A percentile compares a stretch with the other conserved stretches of the same genome.
Evolutionary conservation across 2,888 invertebrate species (phyloP).

Genomic region (Leptinotarsa rubiginosa): DNA sequence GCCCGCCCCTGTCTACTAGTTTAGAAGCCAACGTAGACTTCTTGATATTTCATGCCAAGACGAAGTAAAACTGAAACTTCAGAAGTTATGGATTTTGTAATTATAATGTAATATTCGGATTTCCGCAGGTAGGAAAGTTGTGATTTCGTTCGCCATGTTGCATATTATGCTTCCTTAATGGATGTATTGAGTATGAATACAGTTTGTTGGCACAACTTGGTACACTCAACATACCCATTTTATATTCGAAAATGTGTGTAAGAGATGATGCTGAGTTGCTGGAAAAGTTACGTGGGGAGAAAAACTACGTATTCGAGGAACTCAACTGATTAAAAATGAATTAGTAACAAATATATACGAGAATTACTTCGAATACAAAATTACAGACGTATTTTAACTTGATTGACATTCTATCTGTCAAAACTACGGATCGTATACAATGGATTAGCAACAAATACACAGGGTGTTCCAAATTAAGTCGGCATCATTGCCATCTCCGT

Average conservation of each 20-base stretch:
- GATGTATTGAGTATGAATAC: constrained; percentile 12
- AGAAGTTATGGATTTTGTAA: constrained; percentile 27
- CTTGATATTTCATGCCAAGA: constrained; percentile 14
- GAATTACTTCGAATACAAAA: too few species aligned
- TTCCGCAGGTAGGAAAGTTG: constrained; percentile 20
- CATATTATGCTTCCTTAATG: constrained; percentile 14
- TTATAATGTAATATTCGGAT: constrained; percentile 29
- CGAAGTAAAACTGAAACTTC: constrained; percentile 16
- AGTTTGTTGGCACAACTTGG: constrained; percentile 6
- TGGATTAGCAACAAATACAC: too few species aligned
- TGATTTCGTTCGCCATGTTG: constrained; percentile 21
- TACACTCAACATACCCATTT: neutral
- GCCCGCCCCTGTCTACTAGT: neutral
- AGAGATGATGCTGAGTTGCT: too few species aligned
- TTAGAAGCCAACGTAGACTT: constrained; percentile 4
- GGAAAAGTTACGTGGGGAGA: too few species aligned
- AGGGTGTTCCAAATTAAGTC: too few species aligned
- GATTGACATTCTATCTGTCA: too few species aligned
- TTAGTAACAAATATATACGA: too few species aligned
- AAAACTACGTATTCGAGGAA: too few species aligned
- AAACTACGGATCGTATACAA: too few species aligned
- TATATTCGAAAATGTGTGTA: neutral
- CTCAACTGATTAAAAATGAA: too few species aligned
- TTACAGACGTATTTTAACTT: too few species aligned
- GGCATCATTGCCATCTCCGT: too few species aligned